phyloP scores from a whole-genome alignment of 2,888 invertebrate genomes.

The Eupelmus urozonus region DNA sequence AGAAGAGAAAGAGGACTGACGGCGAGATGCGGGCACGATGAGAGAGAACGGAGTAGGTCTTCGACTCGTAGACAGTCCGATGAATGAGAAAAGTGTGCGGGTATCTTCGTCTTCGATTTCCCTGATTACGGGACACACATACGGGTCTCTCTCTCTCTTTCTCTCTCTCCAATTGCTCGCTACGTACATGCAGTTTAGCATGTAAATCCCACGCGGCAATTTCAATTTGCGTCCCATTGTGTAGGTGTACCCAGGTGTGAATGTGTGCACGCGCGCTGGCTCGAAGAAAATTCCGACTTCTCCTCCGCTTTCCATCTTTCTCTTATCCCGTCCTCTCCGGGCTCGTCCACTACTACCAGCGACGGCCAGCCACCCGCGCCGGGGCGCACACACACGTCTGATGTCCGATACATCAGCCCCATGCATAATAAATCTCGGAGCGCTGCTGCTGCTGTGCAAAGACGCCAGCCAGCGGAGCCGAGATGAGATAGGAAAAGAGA shows the following conservation, averaged over 20 bases:
- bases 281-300: slow-evolving; percentile 25
- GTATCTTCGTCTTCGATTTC: slow-evolving; percentile 41
- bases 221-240: slow-evolving; percentile 23
- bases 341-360: slow-evolving; percentile 53
- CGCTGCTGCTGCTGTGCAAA: neutral
- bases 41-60: slow-evolving; percentile 23
- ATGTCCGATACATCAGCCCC: slow-evolving; percentile 75
- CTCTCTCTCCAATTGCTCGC: neutral
- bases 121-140: slow-evolving; percentile 23
- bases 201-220: neutral
- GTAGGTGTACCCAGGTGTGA: neutral
- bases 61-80: slow-evolving; percentile 24
- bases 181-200: neutral
- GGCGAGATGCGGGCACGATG: slow-evolving; percentile 34
- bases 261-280: neutral
- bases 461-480: neutral
- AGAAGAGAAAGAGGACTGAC: slow-evolving; percentile 27
- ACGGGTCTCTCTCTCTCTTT: too few species aligned
- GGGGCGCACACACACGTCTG: slow-evolving; percentile 65
- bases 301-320: slow-evolving; percentile 64
- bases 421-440: slow-evolving; percentile 74
- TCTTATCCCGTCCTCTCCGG: slow-evolving; percentile 63
- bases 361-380: slow-evolving; percentile 22
- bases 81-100: slow-evolving; percentile 56
- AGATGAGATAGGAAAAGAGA: slow-evolving; percentile 9